phyloP scores from a whole-genome alignment of 2,797 vertebrate species.

The Schizopygopsis pylzovi region DNA sequence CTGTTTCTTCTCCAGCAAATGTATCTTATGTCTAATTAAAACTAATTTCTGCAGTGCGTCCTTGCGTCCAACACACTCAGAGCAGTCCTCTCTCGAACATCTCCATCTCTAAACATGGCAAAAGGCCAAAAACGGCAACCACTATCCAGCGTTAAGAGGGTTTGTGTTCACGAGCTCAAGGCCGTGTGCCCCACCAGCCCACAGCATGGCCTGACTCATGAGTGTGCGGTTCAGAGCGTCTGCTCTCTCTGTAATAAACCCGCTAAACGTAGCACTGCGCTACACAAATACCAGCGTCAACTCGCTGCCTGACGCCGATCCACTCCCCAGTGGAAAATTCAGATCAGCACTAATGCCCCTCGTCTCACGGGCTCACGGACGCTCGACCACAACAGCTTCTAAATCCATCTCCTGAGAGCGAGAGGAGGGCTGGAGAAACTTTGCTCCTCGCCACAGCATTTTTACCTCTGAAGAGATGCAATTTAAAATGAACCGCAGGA shows the following conservation, averaged over 20 bases:
- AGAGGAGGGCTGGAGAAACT: constrained; percentile 36
- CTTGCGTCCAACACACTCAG: too few species aligned
- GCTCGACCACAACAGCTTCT: constrained; percentile 72
- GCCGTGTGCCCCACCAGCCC: background rate
- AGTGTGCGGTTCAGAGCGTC: constrained; percentile 29
- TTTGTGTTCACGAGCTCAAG: background rate
- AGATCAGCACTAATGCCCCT: constrained; percentile 69
- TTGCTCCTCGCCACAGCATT: constrained; percentile 69
- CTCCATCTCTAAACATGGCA: background rate
- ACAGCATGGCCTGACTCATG: background rate
- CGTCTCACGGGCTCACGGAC: constrained; percentile 45
- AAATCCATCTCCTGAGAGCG: constrained; percentile 73
- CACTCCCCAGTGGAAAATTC: constrained; percentile 74
- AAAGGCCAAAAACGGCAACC: background rate
- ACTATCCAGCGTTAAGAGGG: background rate
- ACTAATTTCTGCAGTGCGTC: background rate
- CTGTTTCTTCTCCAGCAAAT: background rate
- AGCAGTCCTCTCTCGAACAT: background rate
- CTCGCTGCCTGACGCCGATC: constrained; percentile 69
- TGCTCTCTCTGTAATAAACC: constrained; percentile 52
- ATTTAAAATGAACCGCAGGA: constrained; percentile 76
- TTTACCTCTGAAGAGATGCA: constrained; percentile 77
- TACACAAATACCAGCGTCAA: constrained; percentile 70
- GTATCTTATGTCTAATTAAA: background rate
- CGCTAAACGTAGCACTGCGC: constrained; percentile 58